Percentiles rank a stretch among this genome's conserved stretches.
These are phyloP conservation scores for Nomada hirtipes DNA, from an alignment of 2,888 invertebrate genomes.

Conservation along the genomic window DNA sequence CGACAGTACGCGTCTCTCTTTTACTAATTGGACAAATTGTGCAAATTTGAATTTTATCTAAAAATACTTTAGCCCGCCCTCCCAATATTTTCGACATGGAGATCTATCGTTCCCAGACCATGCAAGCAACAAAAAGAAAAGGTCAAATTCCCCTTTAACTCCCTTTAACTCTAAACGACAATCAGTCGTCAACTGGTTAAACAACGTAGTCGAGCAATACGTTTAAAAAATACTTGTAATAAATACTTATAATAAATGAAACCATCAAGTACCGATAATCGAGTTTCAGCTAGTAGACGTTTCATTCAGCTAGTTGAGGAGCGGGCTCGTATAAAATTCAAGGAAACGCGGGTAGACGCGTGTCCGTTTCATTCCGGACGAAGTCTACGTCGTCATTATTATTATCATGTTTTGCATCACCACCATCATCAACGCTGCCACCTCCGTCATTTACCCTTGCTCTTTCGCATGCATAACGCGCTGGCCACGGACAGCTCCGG, in stretches of 20 bases:
- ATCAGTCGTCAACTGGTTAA: too few species aligned
- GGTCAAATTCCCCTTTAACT: too few species aligned
- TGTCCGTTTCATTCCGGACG: slow-evolving; percentile 66
- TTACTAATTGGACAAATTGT: too few species aligned
- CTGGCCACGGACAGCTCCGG: slow-evolving; percentile 58
- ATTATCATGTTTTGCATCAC: slow-evolving; percentile 71
- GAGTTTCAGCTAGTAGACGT: slow-evolving; percentile 43
- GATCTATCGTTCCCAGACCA: too few species aligned
- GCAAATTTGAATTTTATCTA: too few species aligned
- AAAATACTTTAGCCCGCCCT: too few species aligned
- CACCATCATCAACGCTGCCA: slow-evolving; percentile 71
- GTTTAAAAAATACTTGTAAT: neutral
- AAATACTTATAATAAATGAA: neutral
- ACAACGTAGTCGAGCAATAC: too few species aligned
- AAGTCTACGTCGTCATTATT: slow-evolving; percentile 70
- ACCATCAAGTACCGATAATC: slow-evolving; percentile 44
- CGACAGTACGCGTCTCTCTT: too few species aligned
- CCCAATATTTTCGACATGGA: too few species aligned
- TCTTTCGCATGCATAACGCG: slow-evolving; percentile 66
- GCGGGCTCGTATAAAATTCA: slow-evolving; percentile 30
- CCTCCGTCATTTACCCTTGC: slow-evolving; percentile 69
- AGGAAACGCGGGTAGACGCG: slow-evolving; percentile 59
- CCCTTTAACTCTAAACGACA: too few species aligned
- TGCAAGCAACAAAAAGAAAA: too few species aligned
- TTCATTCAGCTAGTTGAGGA: slow-evolving; percentile 50